A percentile compares a stretch with the other conserved stretches of the same genome.
These are phyloP conservation scores for Tursiops truncatus DNA, from an alignment of 2,113 vertebrate genomes.

Conservation along the genomic window DNA sequence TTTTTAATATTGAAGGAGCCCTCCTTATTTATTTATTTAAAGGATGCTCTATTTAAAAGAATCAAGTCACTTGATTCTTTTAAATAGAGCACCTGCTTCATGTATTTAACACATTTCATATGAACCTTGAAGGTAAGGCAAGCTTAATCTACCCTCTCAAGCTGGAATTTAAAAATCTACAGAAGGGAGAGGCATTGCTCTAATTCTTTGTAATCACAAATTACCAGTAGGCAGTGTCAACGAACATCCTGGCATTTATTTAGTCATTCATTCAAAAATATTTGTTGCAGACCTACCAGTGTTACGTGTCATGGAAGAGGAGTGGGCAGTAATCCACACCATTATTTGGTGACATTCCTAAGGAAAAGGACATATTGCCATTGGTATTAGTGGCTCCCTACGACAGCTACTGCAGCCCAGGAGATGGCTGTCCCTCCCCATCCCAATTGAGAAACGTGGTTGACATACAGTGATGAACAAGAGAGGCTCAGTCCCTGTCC, in stretches of 20 bases:
- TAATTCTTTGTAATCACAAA: neutral
- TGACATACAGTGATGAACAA: no score
- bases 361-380: neutral
- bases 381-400: neutral
- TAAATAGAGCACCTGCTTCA: neutral
- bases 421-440: neutral
- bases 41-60: neutral
- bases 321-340: neutral
- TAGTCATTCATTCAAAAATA: neutral
- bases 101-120: neutral
- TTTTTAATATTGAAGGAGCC: conserved; percentile 18
- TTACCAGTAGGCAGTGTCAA: neutral
- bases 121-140: neutral
- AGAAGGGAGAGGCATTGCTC: neutral
- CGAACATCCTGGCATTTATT: neutral
- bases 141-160: neutral
- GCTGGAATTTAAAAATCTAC: neutral
- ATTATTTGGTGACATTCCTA: neutral
- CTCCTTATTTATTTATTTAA: neutral
- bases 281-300: neutral
- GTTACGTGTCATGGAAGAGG: neutral
- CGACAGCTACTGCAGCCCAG: neutral
- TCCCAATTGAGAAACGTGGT: neutral
- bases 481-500: neutral
- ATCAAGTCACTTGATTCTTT: neutral